Evolutionary conservation across 2,797 vertebrate species (phyloP), one percentile per base, ranked within the genome.

Genomic region (Cygnus olor): DNA sequence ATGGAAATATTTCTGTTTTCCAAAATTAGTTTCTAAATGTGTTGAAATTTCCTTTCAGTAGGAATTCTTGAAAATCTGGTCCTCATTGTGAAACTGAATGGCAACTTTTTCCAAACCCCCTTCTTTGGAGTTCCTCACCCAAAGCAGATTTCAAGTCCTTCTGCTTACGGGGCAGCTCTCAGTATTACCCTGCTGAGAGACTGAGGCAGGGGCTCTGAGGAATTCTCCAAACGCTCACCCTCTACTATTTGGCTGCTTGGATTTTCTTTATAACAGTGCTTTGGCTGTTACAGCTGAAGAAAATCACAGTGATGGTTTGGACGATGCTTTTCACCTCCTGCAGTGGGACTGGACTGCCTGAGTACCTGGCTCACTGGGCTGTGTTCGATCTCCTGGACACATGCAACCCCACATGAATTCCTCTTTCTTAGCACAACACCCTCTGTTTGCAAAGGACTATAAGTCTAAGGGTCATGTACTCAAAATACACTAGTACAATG

Each of bases 61-160:
- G 25, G 61, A 92, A 85, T 95, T 95, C 63, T 90, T 89, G 72
- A 89, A 94, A 94, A 95, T 95, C 92, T 96, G 96, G 44, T 96
- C 92, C 70, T 96, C 79, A 47, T 95, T 97, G 81, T 88, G 65
- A 90, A 87, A 72, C 68, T 2, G 3, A 87, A 74, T 69, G 84
- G 53, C 79, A 85, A 47, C 22, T 72, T 92, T 54, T 93, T 61
- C 76, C 61, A 82, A 80, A 21, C 9, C 15, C 51, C 28, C 4
- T 58, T 82, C 71, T 84, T 60, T 87, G 86, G 71, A 94, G 68
- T 90, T 72, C 85, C 49, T 83, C 81, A 42, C 49, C 53, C 81
- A 51, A 90, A 65, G 40, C 66, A 82, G 60, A 72, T 82, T 77
- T 92, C n/a, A 72, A 51, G 38, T 51, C 10, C 45, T 72, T 54